A percentile compares a stretch with the other conserved stretches of the same genome.
These are phyloP conservation scores for Drosophila carrolli DNA, from an alignment of 1,140 invertebrate genomes.

Conservation along the genomic window DNA sequence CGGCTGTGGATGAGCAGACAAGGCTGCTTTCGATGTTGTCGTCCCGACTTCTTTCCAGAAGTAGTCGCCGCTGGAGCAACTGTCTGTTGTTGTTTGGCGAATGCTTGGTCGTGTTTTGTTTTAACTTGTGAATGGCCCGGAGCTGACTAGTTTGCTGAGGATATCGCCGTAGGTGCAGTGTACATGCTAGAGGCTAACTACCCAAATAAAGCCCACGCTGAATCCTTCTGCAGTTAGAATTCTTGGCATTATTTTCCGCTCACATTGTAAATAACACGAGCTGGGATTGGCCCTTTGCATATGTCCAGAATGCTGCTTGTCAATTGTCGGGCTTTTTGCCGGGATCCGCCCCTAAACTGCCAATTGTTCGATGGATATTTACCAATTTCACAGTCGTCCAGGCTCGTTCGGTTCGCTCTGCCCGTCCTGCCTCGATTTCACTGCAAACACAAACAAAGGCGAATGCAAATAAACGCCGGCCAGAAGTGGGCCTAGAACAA, in stretches of 20 bases:
- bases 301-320: conserved; percentile 55
- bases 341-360: conserved; percentile 56
- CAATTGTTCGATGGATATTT: conserved; percentile 73
- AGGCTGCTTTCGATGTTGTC: conserved; percentile 13
- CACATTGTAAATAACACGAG: conserved; percentile 48
- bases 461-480: conserved; percentile 77
- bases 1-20: conserved; percentile 66
- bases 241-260: conserved; percentile 51
- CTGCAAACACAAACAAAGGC: conserved; percentile 77
- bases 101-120: conserved; percentile 37
- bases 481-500: conserved; percentile 73
- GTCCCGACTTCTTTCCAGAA: conserved; percentile 15
- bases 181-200: conserved; percentile 13
- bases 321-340: conserved; percentile 51
- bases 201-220: conserved; percentile 41
- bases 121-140: conserved; percentile 39
- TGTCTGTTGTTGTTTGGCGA: conserved; percentile 17
- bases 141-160: conserved; percentile 29
- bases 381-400: conserved; percentile 65
- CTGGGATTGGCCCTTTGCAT: conserved; percentile 34
- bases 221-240: conserved; percentile 22
- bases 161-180: conserved; percentile 28
- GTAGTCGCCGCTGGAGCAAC: conserved; percentile 1
- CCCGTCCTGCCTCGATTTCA: conserved; percentile 70
- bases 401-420: conserved; percentile 16